Percentiles rank a stretch among this genome's conserved stretches.
Conservation (phyloP, 2,113 vertebrate genomes). For the Cyrtonyx montezumae region DNA sequence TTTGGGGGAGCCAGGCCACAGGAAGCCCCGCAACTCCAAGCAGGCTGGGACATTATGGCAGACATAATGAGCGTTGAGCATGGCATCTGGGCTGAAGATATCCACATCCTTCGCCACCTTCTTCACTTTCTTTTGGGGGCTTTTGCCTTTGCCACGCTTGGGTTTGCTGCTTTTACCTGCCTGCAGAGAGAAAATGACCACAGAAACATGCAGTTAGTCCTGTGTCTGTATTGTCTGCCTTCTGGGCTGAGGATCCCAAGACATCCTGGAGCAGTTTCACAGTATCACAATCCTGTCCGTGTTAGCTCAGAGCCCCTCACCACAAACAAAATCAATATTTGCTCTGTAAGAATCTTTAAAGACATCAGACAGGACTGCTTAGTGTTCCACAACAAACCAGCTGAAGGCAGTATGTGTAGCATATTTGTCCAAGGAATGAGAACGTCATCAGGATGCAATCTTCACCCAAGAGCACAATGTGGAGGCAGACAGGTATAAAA, state of each 20-base stretch:
- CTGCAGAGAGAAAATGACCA: slow-evolving; percentile 57
- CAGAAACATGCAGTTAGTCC: not conserved
- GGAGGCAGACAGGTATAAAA: not conserved
- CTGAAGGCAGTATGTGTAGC: accelerated
- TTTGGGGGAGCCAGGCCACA: slow-evolving; percentile 77
- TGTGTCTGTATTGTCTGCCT: accelerated
- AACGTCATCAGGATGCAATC: not conserved
- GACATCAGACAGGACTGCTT: not conserved
- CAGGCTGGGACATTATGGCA: slow-evolving; percentile 85
- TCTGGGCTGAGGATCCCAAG: not conserved
- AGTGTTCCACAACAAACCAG: not conserved
- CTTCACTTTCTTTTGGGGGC: slow-evolving; percentile 69
- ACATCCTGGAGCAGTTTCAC: not conserved
- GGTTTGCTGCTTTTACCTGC: slow-evolving; percentile 74
- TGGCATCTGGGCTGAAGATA: slow-evolving; percentile 82
- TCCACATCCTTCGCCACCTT: slow-evolving; percentile 66
- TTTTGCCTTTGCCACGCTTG: slow-evolving; percentile 50
- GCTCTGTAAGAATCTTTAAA: not conserved
- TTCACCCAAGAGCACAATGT: accelerated
- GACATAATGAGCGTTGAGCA: slow-evolving; percentile 88
- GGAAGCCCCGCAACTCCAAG: slow-evolving; percentile 82
- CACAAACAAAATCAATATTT: not conserved
- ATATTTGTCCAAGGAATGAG: not conserved
- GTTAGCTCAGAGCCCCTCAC: not conserved
- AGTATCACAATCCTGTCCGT: accelerated